Evolutionary conservation across 1,140 invertebrate genomes (phyloP).

Genomic region (Galleria mellonella): DNA sequence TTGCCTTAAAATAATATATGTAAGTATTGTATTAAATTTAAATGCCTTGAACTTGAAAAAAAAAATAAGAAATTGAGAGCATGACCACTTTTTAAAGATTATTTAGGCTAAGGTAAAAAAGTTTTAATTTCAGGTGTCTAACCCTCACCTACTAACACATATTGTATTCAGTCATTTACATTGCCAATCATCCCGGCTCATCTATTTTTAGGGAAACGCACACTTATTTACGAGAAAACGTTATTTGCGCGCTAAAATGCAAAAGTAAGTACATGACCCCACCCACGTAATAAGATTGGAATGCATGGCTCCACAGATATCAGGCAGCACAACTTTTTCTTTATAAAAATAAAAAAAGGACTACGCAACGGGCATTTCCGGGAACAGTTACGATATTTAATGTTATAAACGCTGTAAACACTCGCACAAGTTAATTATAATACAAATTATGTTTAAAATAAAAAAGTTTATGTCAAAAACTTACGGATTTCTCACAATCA

Average conservation of each 20-base stretch:
- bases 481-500: constrained; percentile 50
- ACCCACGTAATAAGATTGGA: constrained; percentile 56
- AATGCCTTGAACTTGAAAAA: constrained; percentile 8
- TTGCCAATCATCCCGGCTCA: constrained; percentile 31
- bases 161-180: constrained; percentile 41
- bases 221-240: constrained; percentile 25
- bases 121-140: constrained; percentile 49
- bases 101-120: constrained; percentile 61
- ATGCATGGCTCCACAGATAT: constrained; percentile 55
- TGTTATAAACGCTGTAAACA: neutral
- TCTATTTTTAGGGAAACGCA: constrained; percentile 51
- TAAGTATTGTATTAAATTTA: no score
- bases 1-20: no score
- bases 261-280: constrained; percentile 25
- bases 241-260: constrained; percentile 38
- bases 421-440: neutral
- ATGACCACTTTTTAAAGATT: constrained; percentile 14
- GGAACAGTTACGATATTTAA: constrained; percentile 20
- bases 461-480: constrained; percentile 52
- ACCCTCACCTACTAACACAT: constrained; percentile 68
- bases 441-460: neutral
- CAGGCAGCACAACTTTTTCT: constrained; percentile 52
- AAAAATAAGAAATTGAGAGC: constrained; percentile 8
- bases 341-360: constrained; percentile 32
- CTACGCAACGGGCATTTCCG: constrained; percentile 50